Evolutionary conservation across 2,888 invertebrate species (phyloP), one percentile per base, ranked within the genome.

Genomic region (Luperina nickerlii): DNA sequence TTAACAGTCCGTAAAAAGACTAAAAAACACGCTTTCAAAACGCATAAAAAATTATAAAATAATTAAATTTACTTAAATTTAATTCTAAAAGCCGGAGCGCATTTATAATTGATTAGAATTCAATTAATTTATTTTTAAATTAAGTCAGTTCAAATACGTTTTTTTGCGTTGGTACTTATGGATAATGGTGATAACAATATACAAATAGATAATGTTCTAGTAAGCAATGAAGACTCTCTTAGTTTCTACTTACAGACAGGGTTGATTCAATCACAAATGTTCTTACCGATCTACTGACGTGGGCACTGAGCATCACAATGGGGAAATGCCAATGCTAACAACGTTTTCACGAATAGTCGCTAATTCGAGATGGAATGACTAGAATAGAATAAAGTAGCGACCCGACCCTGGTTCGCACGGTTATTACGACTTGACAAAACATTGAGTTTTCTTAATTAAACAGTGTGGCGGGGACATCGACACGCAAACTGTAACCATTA

Each of bases 321-420:
- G 51, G 13, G 63, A 18, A 18, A 57, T 57, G 38, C 42, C 42
- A 63, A 77, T 48, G 32, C 48, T 60, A 70, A 81, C 65, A 38
- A 81, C n/a, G 62, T 73, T 73, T 84, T 82, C 73, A 67, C 82
- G 32, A 74, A 20, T 51, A 48, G 51, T 18, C 27, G 73, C 38
- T 74, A 84, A 84, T 84, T 78, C 0, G 7, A 38, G 15, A 57
- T 42, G 32, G 13, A 51, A 60, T 57, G 6, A 38, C 32, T 63
- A 15, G n/a, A 57, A 15, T 20, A n/a, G 24, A 48, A 13, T 42
- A 42, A 48, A 67, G 8, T 20, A 63, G 63, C 32, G 32, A 32
- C 63, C 20, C 13, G 60, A 5, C 60, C 13, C 20, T 63, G 9
- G 4, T 9, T 63, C 20, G 9, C 32, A 20, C 32, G 18, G 32